phyloP scores from a whole-genome alignment of 2,888 invertebrate species.

The Augochlorella aurata region DNA sequence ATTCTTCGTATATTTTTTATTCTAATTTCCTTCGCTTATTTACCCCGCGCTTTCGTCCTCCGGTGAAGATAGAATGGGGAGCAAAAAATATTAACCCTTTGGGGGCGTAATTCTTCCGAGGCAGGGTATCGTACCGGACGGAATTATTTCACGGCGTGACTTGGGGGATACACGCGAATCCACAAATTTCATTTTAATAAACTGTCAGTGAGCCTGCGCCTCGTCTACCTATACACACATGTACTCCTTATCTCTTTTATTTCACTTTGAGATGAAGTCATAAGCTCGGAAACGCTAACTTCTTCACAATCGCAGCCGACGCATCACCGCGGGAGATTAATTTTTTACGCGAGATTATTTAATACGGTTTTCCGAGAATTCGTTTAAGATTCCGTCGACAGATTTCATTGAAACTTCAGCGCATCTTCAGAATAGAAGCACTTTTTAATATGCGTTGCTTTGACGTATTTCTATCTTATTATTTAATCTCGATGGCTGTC shows the following conservation, averaged over 20 bases:
- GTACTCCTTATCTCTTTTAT: neutral
- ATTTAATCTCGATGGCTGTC: neutral
- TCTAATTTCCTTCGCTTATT: constrained; percentile 28
- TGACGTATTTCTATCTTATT: neutral
- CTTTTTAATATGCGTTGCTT: neutral
- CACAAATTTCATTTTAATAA: constrained; percentile 40
- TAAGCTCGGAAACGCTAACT: neutral
- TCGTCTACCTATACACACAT: neutral
- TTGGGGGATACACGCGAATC: neutral
- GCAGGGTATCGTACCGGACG: constrained; percentile 9
- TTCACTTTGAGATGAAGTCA: neutral
- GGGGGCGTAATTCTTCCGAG: constrained; percentile 6
- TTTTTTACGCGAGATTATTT: neutral
- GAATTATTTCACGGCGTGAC: constrained; percentile 12
- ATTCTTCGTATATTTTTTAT: constrained; percentile 3
- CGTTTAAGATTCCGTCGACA: neutral
- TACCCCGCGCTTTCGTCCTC: neutral
- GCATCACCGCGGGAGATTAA: neutral
- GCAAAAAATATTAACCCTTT: constrained; percentile 28
- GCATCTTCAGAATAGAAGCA: neutral
- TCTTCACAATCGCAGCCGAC: neutral
- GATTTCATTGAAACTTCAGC: neutral
- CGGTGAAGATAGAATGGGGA: constrained; percentile 4
- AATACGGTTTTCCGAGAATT: neutral
- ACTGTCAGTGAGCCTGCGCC: constrained; percentile 17